A percentile compares a stretch with the other conserved stretches of the same genome.
These are phyloP conservation scores for Apteryx mantelli DNA, from an alignment of 2,113 vertebrate species.

Conservation along the genomic window DNA sequence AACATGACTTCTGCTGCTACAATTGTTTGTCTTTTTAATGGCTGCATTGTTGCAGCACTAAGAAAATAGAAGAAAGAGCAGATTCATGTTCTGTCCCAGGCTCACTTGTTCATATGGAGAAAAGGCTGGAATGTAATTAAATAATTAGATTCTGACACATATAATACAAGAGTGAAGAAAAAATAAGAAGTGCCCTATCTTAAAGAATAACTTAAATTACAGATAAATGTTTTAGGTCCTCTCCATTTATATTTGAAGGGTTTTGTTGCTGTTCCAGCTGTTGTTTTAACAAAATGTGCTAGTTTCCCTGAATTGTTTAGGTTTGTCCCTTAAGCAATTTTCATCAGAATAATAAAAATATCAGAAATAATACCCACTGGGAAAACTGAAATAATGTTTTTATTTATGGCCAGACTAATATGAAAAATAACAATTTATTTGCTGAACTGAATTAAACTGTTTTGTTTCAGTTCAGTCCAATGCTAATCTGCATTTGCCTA, in stretches of 20 bases:
- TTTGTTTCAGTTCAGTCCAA: neutral
- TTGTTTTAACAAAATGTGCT: no score
- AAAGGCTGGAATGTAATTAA: neutral
- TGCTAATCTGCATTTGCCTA: neutral
- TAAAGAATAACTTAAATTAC: neutral
- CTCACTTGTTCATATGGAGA: neutral
- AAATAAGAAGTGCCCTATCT: neutral
- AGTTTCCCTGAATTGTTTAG: neutral
- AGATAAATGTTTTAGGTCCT: neutral
- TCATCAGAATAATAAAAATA: neutral
- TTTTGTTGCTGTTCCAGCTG: no score
- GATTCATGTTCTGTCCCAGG: neutral
- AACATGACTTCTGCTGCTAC: neutral
- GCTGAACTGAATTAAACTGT: neutral
- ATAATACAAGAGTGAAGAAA: neutral
- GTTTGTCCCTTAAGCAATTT: neutral
- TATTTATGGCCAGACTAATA: neutral
- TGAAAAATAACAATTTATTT: neutral
- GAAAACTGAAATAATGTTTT: neutral
- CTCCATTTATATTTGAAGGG: neutral
- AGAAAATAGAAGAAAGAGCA: neutral
- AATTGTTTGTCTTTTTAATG: neutral
- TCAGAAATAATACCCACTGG: neutral
- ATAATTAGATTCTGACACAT: neutral
- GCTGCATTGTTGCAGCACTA: neutral